Conservation (phyloP, 2,113 vertebrate genomes). For the Toxotes jaculatrix region DNA sequence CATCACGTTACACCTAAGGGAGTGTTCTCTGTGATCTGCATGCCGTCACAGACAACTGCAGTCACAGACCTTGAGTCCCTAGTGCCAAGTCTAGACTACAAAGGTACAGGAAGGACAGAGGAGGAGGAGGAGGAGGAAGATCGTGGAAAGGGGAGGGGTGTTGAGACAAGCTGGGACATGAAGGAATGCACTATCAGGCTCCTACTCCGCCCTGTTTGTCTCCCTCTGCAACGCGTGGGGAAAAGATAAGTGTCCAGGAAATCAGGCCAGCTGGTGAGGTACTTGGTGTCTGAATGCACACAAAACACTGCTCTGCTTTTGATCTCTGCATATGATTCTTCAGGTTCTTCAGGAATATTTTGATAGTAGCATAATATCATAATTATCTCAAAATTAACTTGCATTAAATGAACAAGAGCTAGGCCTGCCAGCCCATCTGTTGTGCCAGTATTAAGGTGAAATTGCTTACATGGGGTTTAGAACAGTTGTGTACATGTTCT, state of each 20-base stretch:
- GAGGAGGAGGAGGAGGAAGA: neutral
- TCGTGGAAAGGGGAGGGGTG: neutral
- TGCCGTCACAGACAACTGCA: slow-evolving; percentile 24
- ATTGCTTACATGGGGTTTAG: neutral
- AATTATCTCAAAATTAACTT: neutral
- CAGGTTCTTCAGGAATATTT: neutral
- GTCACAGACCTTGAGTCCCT: slow-evolving; percentile 44
- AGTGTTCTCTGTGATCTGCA: slow-evolving; percentile 29
- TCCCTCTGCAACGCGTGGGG: slow-evolving; percentile 17
- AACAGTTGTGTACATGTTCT: neutral
- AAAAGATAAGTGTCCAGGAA: slow-evolving; percentile 38
- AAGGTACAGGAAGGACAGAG: slow-evolving; percentile 15
- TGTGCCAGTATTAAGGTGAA: neutral
- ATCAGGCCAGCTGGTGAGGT: slow-evolving; percentile 57
- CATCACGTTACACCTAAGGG: slow-evolving; percentile 20
- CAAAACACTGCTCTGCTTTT: neutral
- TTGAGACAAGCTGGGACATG: slow-evolving; percentile 43
- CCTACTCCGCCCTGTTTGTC: slow-evolving; percentile 38
- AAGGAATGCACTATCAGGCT: slow-evolving; percentile 57
- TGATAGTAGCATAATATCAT: neutral
- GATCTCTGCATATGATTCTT: slow-evolving; percentile 3
- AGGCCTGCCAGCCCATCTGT: neutral
- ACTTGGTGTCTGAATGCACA: slow-evolving; percentile 28
- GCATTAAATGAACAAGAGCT: neutral
- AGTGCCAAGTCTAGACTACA: slow-evolving; percentile 39